phyloP scores from a whole-genome alignment of 1,140 invertebrate genomes.

The Conus betulinus region DNA sequence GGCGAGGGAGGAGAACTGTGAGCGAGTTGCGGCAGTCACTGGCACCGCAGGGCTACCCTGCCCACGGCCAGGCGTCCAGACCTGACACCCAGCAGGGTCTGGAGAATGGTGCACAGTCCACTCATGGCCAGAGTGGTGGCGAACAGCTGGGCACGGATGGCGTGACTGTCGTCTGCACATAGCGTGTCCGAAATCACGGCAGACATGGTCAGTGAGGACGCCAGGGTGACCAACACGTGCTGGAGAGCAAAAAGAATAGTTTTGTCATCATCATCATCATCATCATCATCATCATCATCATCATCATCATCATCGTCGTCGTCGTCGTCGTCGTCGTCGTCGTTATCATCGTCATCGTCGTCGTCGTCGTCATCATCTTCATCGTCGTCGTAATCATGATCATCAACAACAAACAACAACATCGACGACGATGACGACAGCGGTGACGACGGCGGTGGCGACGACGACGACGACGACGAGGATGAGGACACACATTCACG shows the following conservation, averaged over 20 bases:
- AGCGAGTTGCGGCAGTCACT: neutral
- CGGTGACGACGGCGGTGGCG: neutral
- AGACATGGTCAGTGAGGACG: constrained; percentile 45
- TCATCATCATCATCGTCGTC: neutral
- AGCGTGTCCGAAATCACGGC: constrained; percentile 55
- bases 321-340: neutral
- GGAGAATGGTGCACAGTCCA: constrained; percentile 57
- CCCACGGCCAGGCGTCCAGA: constrained; percentile 9
- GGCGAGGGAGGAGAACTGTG: neutral
- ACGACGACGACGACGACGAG: too few relatives aligned
- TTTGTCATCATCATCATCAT: neutral
- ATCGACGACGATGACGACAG: constrained; percentile 18
- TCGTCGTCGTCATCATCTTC: neutral
- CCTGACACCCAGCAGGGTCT: constrained; percentile 60
- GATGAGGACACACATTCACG: too few relatives aligned
- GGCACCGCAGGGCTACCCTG: neutral
- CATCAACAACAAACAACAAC: constrained; percentile 23
- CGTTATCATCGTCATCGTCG: neutral
- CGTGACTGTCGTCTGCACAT: constrained; percentile 49
- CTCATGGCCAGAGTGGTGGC: constrained; percentile 61
- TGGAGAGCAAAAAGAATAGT: constrained; percentile 24
- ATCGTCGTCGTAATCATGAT: too few relatives aligned
- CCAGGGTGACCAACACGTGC: constrained; percentile 54
- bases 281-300: neutral
- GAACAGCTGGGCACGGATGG: constrained; percentile 57